Conservation (phyloP, 2,113 vertebrate species). For the Microcebus jonahi region DNA sequence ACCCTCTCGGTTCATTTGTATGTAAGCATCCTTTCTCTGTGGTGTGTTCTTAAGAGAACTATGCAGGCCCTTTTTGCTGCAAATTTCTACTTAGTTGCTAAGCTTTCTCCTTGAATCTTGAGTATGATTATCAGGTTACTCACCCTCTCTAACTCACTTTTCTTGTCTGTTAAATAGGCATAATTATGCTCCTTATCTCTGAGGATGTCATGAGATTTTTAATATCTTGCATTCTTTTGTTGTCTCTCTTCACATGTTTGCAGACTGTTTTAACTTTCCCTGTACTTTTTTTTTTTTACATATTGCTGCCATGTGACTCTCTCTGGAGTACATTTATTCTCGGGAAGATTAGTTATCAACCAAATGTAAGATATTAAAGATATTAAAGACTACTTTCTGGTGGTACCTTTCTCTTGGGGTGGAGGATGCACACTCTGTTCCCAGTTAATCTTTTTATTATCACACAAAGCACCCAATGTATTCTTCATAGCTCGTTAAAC, state of each 20-base stretch:
- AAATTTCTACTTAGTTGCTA: background rate
- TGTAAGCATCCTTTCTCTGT: background rate
- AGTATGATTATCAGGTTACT: background rate
- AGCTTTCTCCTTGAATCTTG: conserved; percentile 5
- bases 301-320: background rate
- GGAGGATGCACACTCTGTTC: background rate
- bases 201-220: background rate
- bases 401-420: background rate
- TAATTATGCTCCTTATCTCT: background rate
- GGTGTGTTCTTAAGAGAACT: background rate
- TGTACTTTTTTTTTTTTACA: background rate
- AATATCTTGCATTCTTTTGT: background rate
- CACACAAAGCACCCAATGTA: background rate
- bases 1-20: background rate
- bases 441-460: background rate
- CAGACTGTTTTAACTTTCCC: background rate
- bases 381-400: background rate
- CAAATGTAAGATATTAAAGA: background rate
- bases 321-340: background rate
- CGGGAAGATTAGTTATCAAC: background rate
- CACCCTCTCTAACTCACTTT: background rate
- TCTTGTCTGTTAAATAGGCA: background rate
- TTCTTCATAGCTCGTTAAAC: background rate
- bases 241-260: background rate
- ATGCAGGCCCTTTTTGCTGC: background rate